Percentiles rank a stretch among this genome's conserved stretches.
Conservation (phyloP, 2,113 vertebrate species). For the Microcebus griseorufus region DNA sequence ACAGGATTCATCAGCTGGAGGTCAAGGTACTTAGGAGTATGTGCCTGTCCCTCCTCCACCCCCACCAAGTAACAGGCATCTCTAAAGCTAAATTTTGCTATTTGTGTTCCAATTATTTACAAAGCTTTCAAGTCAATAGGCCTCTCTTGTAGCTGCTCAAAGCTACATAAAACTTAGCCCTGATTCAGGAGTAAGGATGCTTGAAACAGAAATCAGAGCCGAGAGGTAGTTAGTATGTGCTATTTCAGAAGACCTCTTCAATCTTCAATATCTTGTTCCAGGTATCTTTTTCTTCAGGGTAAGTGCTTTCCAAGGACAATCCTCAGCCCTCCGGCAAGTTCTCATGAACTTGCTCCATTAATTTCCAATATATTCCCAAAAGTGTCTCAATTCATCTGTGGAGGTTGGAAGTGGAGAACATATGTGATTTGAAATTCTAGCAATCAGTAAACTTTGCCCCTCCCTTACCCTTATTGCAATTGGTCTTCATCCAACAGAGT, state of each 20-base stretch:
- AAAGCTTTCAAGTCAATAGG: not conserved
- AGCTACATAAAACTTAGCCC: not conserved
- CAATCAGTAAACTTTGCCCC: not conserved
- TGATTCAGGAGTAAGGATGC: not conserved
- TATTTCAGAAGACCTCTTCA: not conserved
- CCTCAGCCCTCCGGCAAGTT: not conserved
- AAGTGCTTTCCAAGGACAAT: not conserved
- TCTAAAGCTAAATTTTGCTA: not conserved
- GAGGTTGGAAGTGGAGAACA: not conserved
- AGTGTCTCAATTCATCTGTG: not conserved
- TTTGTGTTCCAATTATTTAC: not conserved
- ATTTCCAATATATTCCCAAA: not conserved
- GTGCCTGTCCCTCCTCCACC: not conserved
- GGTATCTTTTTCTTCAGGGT: not conserved
- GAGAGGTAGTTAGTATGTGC: not conserved
- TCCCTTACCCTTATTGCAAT: not conserved
- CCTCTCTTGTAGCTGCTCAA: not conserved
- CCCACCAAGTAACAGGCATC: not conserved
- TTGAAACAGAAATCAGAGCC: not conserved
- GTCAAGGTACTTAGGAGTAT: no score
- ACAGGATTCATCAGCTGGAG: not conserved
- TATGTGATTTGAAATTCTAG: not conserved
- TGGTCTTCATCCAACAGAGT: not conserved
- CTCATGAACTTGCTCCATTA: not conserved
- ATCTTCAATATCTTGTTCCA: not conserved